phyloP scores from a whole-genome alignment of 1,140 invertebrate genomes.

The Andricus grossulariae region DNA sequence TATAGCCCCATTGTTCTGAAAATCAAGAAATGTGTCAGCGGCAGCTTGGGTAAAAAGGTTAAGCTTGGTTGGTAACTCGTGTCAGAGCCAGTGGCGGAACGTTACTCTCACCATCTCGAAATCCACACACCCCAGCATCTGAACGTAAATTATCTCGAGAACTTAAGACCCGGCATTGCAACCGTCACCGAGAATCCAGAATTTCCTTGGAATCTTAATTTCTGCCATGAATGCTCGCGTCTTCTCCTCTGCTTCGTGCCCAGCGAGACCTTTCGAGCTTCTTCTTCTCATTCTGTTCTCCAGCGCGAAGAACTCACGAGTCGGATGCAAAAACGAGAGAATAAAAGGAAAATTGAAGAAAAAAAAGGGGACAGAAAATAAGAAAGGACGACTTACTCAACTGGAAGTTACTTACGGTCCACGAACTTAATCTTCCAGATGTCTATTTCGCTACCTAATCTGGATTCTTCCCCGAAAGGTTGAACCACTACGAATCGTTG shows the following conservation, averaged over 20 bases:
- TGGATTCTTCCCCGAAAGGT: too few relatives aligned
- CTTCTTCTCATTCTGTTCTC: constrained; percentile 34
- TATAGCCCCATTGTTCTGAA: constrained; percentile 73
- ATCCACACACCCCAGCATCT: constrained; percentile 50
- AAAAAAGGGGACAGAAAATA: neutral
- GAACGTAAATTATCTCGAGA: constrained; percentile 62
- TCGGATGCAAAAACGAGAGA: constrained; percentile 2
- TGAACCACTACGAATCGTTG: too few relatives aligned
- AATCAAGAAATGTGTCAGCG: constrained; percentile 75
- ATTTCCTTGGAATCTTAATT: constrained; percentile 65
- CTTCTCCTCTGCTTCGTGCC: constrained; percentile 38
- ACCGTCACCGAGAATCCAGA: constrained; percentile 53
- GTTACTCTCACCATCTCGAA: constrained; percentile 57
- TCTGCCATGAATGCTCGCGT: constrained; percentile 48
- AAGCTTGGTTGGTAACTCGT: constrained; percentile 57
- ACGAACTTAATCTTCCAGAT: neutral
- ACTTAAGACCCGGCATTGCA: constrained; percentile 50
- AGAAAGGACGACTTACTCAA: neutral
- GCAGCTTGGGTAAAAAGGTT: constrained; percentile 72
- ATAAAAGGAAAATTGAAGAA: neutral
- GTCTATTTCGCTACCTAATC: neutral
- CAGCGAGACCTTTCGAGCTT: neutral
- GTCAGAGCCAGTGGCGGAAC: constrained; percentile 67
- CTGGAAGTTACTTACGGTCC: constrained; percentile 16
- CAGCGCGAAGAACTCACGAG: constrained; percentile 40